These are phyloP conservation scores for Cygnus olor DNA, from an alignment of 2,797 vertebrate species.

Conservation along the genomic window DNA sequence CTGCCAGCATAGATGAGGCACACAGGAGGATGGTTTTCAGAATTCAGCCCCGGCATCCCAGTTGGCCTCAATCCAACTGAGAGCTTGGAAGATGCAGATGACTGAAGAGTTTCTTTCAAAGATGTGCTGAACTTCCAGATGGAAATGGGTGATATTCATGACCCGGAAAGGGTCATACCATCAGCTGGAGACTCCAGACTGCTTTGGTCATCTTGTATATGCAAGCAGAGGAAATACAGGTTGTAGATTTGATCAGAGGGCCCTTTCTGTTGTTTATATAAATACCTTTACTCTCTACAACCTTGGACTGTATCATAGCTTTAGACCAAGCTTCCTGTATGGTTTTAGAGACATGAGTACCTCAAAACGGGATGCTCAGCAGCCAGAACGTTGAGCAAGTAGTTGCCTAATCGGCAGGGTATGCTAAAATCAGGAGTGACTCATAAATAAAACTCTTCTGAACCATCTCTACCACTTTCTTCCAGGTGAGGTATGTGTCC, in stretches of 20 bases:
- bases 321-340: neutral
- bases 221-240: neutral
- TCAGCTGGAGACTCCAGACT: neutral
- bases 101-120: neutral
- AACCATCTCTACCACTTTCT: neutral
- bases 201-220: neutral
- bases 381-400: constrained; percentile 5
- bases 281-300: neutral
- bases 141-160: neutral
- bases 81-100: neutral
- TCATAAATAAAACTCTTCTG: constrained; percentile 22
- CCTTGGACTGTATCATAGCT: neutral
- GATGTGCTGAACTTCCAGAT: neutral
- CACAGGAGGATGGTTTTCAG: neutral
- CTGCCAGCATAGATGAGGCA: neutral
- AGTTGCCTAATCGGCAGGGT: constrained; percentile 18
- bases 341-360: neutral
- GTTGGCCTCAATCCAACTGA: neutral
- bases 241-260: neutral
- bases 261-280: neutral
- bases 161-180: neutral
- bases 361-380: neutral
- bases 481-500: neutral
- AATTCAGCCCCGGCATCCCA: neutral
- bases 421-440: neutral